Conservation (phyloP, 2,113 vertebrate genomes). For the Tor tambroides region DNA sequence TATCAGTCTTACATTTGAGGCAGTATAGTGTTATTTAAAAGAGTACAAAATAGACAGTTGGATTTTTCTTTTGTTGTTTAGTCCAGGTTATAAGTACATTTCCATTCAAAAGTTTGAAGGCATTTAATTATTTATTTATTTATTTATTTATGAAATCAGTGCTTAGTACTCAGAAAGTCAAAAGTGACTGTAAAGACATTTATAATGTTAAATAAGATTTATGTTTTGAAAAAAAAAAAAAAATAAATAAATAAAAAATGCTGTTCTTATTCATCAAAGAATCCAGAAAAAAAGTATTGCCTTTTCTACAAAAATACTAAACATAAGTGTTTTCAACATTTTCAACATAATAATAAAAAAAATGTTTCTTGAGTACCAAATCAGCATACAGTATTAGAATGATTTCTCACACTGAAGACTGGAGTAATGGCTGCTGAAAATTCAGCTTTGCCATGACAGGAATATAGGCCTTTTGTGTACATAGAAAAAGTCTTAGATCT, state of each 20-base stretch:
- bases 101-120: background rate
- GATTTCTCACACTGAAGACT: background rate
- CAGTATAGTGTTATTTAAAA: background rate
- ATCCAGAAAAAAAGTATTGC: background rate
- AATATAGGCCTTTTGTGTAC: too few species aligned
- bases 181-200: too few species aligned
- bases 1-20: background rate
- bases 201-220: background rate
- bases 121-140: too few species aligned
- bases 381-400: background rate
- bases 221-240: background rate
- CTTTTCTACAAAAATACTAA: background rate
- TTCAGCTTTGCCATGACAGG: background rate
- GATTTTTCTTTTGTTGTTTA: background rate
- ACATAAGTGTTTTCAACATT: background rate
- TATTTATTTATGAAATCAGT: too few species aligned
- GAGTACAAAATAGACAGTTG: background rate
- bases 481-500: too few species aligned
- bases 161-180: too few species aligned
- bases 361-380: background rate
- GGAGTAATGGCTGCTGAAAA: background rate
- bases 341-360: background rate
- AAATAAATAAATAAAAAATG: too few species aligned
- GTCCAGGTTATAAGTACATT: background rate
- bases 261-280: background rate